Evolutionary conservation across 2,797 vertebrate species (phyloP).

Genomic region (Coregonus suidteri): DNA sequence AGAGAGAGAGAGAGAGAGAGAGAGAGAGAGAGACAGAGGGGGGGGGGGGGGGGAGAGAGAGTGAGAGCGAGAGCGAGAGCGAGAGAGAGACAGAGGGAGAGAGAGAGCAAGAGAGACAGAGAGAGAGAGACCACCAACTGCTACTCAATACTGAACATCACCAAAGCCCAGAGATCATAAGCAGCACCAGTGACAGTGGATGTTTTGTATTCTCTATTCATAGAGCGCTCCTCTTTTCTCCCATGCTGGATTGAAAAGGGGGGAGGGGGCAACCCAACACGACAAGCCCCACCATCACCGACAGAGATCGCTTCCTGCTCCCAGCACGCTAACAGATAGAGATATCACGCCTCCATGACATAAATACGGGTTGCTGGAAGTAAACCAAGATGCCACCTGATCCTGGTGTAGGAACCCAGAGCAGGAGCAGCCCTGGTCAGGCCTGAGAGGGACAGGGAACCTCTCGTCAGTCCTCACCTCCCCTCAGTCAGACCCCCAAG

Average conservation of each 20-base stretch:
- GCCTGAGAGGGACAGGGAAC: constrained; percentile 1
- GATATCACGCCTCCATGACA: constrained; percentile 43
- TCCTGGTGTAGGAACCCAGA: constrained; percentile 34
- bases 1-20: too few relatives aligned
- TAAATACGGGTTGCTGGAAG: constrained; percentile 54
- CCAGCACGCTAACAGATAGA: constrained; percentile 52
- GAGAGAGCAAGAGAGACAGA: constrained; percentile 12
- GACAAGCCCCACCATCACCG: constrained; percentile 29
- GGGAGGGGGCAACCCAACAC: not conserved
- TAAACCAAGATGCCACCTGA: constrained; percentile 40
- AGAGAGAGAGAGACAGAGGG: too few relatives aligned
- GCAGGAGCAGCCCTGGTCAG: constrained; percentile 20
- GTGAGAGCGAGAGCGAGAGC: too few relatives aligned
- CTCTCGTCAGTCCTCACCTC: not conserved
- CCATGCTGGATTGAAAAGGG: not conserved
- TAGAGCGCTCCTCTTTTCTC: constrained; percentile 31
- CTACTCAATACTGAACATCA: not conserved
- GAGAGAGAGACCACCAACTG: not conserved
- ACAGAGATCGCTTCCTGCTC: constrained; percentile 59
- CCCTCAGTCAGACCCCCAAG: not conserved
- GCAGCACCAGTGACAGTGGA: not conserved
- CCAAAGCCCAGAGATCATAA: not conserved
- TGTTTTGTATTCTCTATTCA: not conserved
- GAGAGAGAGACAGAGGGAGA: not conserved
- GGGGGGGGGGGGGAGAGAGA: too few relatives aligned